Percentiles rank a stretch among this genome's conserved stretches.
Conservation (phyloP, 2,113 vertebrate species). For the Orientallactaga bullata region DNA sequence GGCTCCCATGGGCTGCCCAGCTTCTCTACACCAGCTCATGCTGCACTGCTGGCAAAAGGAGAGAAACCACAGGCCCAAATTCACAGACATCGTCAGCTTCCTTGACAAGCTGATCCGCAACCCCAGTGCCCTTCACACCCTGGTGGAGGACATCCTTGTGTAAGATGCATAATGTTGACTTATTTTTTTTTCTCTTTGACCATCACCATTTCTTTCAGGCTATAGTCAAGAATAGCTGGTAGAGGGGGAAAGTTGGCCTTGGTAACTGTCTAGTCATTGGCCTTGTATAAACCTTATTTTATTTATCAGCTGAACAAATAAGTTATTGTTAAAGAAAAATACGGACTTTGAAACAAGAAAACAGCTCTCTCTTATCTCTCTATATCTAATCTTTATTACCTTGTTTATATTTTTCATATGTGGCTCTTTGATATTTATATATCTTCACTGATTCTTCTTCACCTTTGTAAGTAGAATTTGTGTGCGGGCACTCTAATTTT, state of each 20-base stretch:
- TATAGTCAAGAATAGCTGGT: constrained; percentile 3
- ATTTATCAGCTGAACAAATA: constrained; percentile 50
- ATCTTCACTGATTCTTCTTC: constrained; percentile 10
- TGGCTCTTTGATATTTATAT: constrained; percentile 51
- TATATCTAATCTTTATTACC: constrained; percentile 52
- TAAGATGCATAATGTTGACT: constrained; percentile 82
- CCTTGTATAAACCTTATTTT: constrained; percentile 56
- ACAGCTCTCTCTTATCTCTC: not conserved
- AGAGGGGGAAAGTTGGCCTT: not conserved
- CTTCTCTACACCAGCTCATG: constrained; percentile 96
- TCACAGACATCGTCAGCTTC: constrained; percentile 95
- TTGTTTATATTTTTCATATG: constrained; percentile 35
- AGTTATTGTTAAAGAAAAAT: constrained; percentile 11
- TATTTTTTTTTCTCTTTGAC: constrained; percentile 11
- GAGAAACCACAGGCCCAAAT: constrained; percentile 96
- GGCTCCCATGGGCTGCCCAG: constrained; percentile 96
- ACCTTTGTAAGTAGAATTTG: not conserved
- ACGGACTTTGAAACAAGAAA: not conserved
- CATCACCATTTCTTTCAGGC: not conserved
- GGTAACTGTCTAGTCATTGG: not conserved
- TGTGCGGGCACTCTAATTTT: constrained; percentile 45
- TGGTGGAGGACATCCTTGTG: constrained; percentile 96
- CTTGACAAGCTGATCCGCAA: constrained; percentile 98
- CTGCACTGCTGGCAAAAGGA: constrained; percentile 99
- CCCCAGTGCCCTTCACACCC: constrained; percentile 94